Percentiles rank a stretch among this genome's conserved stretches.
phyloP scores from a whole-genome alignment of 2,113 vertebrate species.

The Merops nubicus region DNA sequence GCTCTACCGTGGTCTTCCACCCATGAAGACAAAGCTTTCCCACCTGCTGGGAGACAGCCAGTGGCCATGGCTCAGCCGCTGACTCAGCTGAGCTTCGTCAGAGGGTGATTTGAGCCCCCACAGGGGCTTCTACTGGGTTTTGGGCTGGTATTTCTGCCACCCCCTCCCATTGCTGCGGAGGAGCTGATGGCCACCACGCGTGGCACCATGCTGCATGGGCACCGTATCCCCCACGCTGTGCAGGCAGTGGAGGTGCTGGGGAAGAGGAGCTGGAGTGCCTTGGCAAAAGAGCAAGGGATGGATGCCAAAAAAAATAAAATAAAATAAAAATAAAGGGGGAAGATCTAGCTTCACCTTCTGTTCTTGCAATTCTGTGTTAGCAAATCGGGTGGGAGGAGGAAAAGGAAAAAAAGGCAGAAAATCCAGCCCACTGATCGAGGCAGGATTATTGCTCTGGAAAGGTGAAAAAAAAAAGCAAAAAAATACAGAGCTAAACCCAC shows the following conservation, averaged over 20 bases:
- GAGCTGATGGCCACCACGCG: not conserved
- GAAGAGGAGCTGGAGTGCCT: not conserved
- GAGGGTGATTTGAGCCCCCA: not conserved
- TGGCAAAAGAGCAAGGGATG: slow-evolving; percentile 25
- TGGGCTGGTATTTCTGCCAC: not conserved
- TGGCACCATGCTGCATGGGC: accelerated
- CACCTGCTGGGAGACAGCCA: not conserved
- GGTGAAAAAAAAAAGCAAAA: not conserved
- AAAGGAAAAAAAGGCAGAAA: slow-evolving; percentile 20
- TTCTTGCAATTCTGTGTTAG: slow-evolving; percentile 35
- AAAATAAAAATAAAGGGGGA: slow-evolving; percentile 17
- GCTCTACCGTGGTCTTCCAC: not conserved
- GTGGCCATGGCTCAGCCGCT: not conserved
- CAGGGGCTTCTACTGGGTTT: not conserved
- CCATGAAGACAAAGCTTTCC: not conserved
- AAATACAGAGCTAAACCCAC: not conserved
- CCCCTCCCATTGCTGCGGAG: not conserved
- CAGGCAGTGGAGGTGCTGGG: not conserved
- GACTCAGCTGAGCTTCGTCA: not conserved
- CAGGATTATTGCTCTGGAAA: not conserved
- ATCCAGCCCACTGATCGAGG: not conserved
- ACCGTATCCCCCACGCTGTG: accelerated
- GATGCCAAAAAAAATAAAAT: slow-evolving; percentile 14
- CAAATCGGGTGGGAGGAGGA: slow-evolving; percentile 54
- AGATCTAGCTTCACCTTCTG: slow-evolving; percentile 62